Evolutionary conservation across 2,797 vertebrate species (phyloP).

Genomic region (Rhinophrynus dorsalis): DNA sequence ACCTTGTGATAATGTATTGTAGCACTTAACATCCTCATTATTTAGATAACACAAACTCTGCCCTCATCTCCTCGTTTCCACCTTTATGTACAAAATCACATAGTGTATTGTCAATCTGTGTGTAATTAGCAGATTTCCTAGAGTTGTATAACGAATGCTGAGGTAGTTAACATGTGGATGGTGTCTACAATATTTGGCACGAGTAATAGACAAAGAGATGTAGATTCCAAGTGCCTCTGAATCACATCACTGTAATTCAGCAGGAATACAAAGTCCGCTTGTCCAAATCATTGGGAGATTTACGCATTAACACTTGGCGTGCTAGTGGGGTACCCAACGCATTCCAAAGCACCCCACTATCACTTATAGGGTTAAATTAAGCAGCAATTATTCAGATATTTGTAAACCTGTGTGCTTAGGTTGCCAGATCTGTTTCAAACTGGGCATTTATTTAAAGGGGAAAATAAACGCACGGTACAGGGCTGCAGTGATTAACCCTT

Average conservation of each 20-base stretch:
- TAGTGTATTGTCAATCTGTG: neutral
- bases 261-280: slow-evolving; percentile 36
- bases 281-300: too few relatives aligned
- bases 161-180: slow-evolving; percentile 1
- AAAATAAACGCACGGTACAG: too few relatives aligned
- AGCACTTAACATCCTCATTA: neutral
- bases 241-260: neutral
- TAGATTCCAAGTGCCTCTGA: neutral
- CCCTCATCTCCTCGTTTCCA: neutral
- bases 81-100: neutral
- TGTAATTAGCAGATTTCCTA: neutral
- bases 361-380: too few relatives aligned
- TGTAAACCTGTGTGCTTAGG: too few relatives aligned
- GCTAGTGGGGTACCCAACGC: too few relatives aligned
- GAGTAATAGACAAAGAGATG: neutral
- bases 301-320: too few relatives aligned
- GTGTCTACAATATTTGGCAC: neutral
- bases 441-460: too few relatives aligned
- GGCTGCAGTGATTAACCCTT: too few relatives aligned
- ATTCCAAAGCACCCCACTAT: too few relatives aligned
- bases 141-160: neutral
- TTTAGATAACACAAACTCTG: neutral
- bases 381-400: too few relatives aligned
- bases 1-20: neutral
- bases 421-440: too few relatives aligned